Evolutionary conservation across 2,888 invertebrate species (phyloP), one percentile per base, ranked within the genome.

Genomic region (Hartigia nigra): DNA sequence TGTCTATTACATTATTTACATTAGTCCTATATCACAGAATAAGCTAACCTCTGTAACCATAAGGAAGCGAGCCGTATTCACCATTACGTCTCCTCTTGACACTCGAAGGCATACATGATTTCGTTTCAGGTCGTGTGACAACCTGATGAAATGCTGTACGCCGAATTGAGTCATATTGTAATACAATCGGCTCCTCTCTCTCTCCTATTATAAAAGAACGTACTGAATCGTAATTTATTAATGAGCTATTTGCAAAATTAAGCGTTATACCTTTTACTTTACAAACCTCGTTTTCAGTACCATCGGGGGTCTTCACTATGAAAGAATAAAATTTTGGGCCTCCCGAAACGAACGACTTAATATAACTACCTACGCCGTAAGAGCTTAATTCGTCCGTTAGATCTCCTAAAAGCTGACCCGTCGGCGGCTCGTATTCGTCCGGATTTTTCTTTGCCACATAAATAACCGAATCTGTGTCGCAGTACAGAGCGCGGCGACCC

Each of bases 401-500:
- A 74, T 91, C 88, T 0, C 88, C 88, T 12, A 91, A 77, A 78
- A 82, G 88, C 77, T 87, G 83, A 36, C 89, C 90, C 1, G 85
- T 81, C 14, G 82, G 77, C 12, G 87, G 86, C 9, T 81, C 76
- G 31, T 74, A 82, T 14, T 79, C 81, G 14, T 77, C 79, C 77
- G 81, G n/a, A 31, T 69, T 32, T n/a, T n/a, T n/a, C n/a, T n/a
- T n/a, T n/a, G n/a, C n/a, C n/a, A n/a, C n/a, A n/a, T n/a, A n/a
- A n/a, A n/a, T 87, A 1, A 91, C 84, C 4, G 85, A 86, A 79
- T 91, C 90, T 1, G 91, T 91, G 75, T 91, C 90, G 77, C 81
- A 89, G 81, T 91, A 91, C 9, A 91, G 76, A 36, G 87, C 86
- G 35, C 87, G 70, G 70, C 84, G 78, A 9, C 82, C 85, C 9